Evolutionary conservation across 2,888 invertebrate genomes (phyloP), one percentile per base, ranked within the genome.

Genomic region (Mythimna loreyi): DNA sequence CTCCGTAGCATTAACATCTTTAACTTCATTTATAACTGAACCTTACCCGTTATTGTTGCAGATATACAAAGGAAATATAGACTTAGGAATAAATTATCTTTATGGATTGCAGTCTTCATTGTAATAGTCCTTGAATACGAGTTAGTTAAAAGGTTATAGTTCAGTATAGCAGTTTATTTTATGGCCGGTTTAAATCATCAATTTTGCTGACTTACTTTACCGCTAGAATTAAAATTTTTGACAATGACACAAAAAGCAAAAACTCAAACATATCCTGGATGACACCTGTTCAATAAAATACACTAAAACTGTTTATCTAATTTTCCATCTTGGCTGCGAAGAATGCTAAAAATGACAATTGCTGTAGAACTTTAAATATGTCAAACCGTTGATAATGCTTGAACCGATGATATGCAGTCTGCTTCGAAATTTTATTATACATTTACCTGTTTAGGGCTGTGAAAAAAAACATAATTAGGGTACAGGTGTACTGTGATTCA

Each of bases 391-490:
- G 28, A 53, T 30, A 28, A 53, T n/a, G 9, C 47, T 68, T 53
- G 45, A 64, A 58, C n/a, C n/a, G n/a, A n/a, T n/a, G n/a, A 60
- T 11, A 57, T 23, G 28, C 58, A 21, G 57, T 19, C 67, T 58
- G 40, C 68, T 67, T 60, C 45, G 30, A 57, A 25, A 71, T 72
- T 58, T 67, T 68, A 66, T 63, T 64, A 66, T 69, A 83, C 66
- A 11, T 80, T 78, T 82, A 85, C 84, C 85, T 84, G 72, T 75
- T 49, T 52, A 21, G 21, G 77, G 81, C 89, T 89, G 87, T 84
- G 79, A 50, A 71, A 73, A 33, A 70, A 77, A 83, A 69, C 62
- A 67, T 67, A 55, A 81, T 85, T 85, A 84, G 45, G 23, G 40
- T 57, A 64, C 73, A 71, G 40, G 62, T 60, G 60, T 52, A 50